Percentiles rank a stretch among this genome's conserved stretches.
Evolutionary conservation across 2,888 invertebrate species (phyloP).

Genomic region (Pecten maximus): DNA sequence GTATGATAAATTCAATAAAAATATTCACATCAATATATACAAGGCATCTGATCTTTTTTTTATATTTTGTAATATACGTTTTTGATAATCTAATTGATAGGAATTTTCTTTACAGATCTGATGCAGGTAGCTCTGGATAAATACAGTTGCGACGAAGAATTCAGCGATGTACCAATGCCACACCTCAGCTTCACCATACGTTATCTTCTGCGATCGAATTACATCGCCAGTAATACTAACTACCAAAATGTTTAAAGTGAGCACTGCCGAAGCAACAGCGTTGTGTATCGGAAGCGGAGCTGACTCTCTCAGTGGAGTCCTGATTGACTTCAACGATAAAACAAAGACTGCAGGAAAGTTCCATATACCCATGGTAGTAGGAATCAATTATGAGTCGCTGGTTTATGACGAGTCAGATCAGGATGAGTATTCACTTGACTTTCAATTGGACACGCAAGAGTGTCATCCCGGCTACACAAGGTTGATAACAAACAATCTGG

Average conservation of each 20-base stretch:
- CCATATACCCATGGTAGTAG: neutral
- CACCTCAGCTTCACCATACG: neutral
- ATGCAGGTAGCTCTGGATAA: neutral
- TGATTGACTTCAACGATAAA: neutral
- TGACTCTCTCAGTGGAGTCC: neutral
- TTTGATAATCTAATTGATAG: too few species aligned
- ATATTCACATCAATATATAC: too few species aligned
- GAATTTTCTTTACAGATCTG: neutral
- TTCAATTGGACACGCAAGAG: neutral
- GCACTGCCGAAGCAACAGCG: neutral
- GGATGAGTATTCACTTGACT: neutral
- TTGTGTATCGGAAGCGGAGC: neutral
- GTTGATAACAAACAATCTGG: neutral
- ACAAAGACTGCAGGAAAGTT: neutral
- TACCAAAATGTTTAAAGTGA: neutral
- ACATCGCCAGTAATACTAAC: neutral
- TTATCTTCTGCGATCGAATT: neutral
- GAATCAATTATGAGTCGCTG: neutral
- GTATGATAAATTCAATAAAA: too few species aligned
- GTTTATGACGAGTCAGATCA: neutral
- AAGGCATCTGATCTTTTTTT: neutral
- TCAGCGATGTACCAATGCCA: neutral
- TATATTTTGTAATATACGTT: too few species aligned
- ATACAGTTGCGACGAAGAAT: neutral
- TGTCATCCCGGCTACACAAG: slow-evolving; percentile 1